Conservation (phyloP, 2,797 vertebrate species). For the Anisognathus igniventris region DNA sequence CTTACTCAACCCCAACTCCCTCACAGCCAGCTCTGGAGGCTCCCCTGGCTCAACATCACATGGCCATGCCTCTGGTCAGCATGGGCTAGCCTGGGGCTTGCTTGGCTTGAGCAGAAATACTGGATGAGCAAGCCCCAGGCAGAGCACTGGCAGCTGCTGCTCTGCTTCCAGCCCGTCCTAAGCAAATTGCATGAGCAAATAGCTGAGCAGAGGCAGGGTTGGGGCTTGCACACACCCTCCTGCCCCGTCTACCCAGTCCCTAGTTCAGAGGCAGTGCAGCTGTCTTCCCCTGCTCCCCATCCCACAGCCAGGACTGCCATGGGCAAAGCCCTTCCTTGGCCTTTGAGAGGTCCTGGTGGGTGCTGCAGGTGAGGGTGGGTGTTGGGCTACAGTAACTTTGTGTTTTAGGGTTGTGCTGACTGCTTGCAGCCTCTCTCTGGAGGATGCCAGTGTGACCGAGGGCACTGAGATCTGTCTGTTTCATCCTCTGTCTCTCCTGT, state of each 20-base stretch:
- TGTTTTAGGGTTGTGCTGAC: background rate
- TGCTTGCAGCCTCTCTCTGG: background rate
- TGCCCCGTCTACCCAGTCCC: fast-evolving
- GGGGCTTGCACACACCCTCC: background rate
- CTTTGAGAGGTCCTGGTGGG: background rate
- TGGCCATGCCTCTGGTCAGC: fast-evolving
- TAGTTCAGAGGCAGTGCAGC: background rate
- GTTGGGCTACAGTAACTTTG: background rate
- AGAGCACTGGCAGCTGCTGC: background rate
- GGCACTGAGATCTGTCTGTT: fast-evolving
- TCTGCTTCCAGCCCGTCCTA: background rate
- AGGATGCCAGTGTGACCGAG: background rate
- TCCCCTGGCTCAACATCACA: background rate
- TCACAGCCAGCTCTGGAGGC: fast-evolving
- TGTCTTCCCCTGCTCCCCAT: background rate
- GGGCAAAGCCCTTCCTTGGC: background rate
- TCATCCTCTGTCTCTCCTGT: background rate
- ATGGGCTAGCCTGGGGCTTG: background rate
- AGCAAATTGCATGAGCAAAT: background rate
- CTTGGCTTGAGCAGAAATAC: background rate
- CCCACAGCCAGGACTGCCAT: background rate
- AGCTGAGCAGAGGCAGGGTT: background rate
- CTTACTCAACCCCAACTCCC: background rate
- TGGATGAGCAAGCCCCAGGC: background rate
- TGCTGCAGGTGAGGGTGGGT: background rate